Evolutionary conservation across 37 sponge, comb jelly and placozoan genomes (phyloP).

Genomic region (Corticium candelabrum): DNA sequence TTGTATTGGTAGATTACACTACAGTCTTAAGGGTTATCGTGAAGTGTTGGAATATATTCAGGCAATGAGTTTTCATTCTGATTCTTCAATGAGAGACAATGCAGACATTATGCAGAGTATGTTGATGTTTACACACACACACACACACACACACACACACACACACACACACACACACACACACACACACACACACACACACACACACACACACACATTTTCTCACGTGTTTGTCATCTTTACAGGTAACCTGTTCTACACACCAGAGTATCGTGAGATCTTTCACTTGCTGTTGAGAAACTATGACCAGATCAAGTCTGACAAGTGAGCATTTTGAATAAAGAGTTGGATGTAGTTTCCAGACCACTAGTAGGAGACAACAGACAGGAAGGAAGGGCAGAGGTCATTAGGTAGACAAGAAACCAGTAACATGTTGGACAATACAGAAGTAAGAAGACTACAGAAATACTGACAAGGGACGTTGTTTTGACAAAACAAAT

Average conservation of each 20-base stretch:
- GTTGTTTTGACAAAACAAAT: too few relatives aligned
- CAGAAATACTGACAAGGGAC: too few relatives aligned
- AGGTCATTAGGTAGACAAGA: too few relatives aligned
- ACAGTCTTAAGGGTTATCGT: constrained; percentile 65
- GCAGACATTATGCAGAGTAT: constrained; percentile 68
- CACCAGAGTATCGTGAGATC: constrained; percentile 78
- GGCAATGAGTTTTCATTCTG: constrained; percentile 41
- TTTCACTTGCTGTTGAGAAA: constrained; percentile 63
- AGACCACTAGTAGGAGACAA: too few relatives aligned
- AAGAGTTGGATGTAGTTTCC: too few relatives aligned
- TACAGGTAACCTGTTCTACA: constrained; percentile 71
- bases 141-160: too few relatives aligned
- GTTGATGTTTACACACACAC: background rate
- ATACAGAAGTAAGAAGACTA: too few relatives aligned
- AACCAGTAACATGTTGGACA: too few relatives aligned
- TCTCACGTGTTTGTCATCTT: background rate
- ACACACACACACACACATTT: too few relatives aligned
- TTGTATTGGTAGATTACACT: constrained; percentile 64
- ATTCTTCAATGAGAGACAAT: constrained; percentile 43
- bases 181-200: too few relatives aligned
- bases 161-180: too few relatives aligned
- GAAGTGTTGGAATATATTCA: constrained; percentile 69
- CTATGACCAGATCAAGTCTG: constrained; percentile 16
- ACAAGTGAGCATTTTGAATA: constrained; percentile 14
- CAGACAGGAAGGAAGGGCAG: too few relatives aligned